Conservation (phyloP, 2,113 vertebrate genomes). For the Xyrauchen texanus region DNA sequence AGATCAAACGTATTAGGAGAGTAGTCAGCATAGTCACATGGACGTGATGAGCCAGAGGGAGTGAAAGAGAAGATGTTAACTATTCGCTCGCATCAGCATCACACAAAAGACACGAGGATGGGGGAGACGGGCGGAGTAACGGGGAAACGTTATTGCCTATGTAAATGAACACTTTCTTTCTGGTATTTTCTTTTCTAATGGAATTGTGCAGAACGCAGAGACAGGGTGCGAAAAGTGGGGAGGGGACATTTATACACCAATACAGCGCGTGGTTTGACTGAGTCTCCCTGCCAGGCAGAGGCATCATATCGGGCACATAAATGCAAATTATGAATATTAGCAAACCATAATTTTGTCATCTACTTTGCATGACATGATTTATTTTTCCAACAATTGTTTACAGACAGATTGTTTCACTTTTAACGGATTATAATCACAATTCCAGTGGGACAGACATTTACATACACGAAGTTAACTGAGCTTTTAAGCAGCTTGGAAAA, state of each 20-base stretch:
- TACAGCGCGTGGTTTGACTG: neutral
- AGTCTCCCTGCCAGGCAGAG: slow-evolving; percentile 22
- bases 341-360: too few species aligned
- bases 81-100: slow-evolving; percentile 44
- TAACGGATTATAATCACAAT: too few species aligned
- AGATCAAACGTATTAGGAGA: neutral
- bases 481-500: too few species aligned
- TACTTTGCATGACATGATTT: too few species aligned
- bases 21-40: slow-evolving; percentile 7
- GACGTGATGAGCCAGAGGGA: slow-evolving; percentile 23
- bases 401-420: too few species aligned
- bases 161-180: slow-evolving; percentile 36
- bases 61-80: slow-evolving; percentile 52
- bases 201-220: slow-evolving; percentile 21
- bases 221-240: slow-evolving; percentile 25
- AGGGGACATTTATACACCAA: slow-evolving; percentile 23
- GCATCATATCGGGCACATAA: slow-evolving; percentile 13
- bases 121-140: slow-evolving; percentile 27
- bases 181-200: neutral
- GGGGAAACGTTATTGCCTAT: slow-evolving; percentile 15
- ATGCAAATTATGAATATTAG: neutral
- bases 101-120: slow-evolving; percentile 18
- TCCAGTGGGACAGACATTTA: too few species aligned
- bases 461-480: too few species aligned
- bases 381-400: too few species aligned